phyloP scores from a whole-genome alignment of 2,113 vertebrate species.

The Pygoscelis adeliae region DNA sequence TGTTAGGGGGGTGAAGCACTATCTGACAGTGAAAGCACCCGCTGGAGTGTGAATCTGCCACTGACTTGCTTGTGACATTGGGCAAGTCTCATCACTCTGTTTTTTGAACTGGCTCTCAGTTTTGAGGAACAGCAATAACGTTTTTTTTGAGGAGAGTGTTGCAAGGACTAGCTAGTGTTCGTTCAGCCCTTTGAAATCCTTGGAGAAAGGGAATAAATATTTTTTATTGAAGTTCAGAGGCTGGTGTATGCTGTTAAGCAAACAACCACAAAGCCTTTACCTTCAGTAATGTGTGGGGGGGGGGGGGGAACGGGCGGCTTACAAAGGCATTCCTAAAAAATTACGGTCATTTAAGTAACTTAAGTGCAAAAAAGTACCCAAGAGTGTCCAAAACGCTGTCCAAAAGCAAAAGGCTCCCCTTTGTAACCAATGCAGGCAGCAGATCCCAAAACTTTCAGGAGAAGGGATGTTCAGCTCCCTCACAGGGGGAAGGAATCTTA shows the following conservation, averaged over 20 bases:
- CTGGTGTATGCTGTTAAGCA: neutral
- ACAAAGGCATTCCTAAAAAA: neutral
- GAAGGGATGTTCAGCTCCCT: neutral
- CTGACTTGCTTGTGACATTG: neutral
- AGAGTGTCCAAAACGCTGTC: neutral
- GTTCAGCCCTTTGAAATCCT: neutral
- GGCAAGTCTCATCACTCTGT: neutral
- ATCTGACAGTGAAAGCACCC: neutral
- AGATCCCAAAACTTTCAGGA: slow-evolving; percentile 6
- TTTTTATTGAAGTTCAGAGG: neutral
- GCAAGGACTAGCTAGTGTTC: neutral
- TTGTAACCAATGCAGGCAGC: neutral
- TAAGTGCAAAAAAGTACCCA: neutral
- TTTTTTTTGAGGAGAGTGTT: neutral
- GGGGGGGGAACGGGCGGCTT: rapidly evolving
- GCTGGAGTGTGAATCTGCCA: neutral
- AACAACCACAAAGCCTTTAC: neutral
- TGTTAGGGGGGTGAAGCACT: neutral
- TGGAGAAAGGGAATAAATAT: neutral
- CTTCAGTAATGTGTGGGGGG: neutral
- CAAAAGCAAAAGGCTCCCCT: neutral
- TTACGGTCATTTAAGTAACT: neutral
- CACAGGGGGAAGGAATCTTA: slow-evolving; percentile 32
- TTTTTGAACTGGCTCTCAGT: neutral
- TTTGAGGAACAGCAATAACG: neutral